Conservation (phyloP, 2,797 vertebrate genomes). For the Acridotheres tristis region DNA sequence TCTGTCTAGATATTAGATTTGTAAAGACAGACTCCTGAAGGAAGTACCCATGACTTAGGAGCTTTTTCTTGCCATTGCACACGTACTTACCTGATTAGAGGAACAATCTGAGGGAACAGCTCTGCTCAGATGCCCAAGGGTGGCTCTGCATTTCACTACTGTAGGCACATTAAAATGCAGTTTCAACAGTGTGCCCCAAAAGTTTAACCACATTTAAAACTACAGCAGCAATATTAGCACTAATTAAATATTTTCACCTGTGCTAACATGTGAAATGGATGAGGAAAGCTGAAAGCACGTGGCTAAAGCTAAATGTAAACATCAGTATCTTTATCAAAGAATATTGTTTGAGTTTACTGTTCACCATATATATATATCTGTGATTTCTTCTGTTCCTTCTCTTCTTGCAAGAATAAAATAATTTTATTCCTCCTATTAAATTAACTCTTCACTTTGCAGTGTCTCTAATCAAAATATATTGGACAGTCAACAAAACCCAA, state of each 20-base stretch:
- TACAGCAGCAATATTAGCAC: not conserved
- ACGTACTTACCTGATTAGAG: not conserved
- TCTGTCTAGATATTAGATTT: not conserved
- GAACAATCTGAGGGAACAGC: not conserved
- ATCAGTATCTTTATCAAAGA: not conserved
- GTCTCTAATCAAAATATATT: not conserved
- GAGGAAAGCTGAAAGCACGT: not conserved
- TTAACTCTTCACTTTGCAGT: not conserved
- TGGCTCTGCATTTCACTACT: not conserved
- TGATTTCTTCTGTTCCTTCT: not conserved
- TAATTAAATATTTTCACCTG: not conserved
- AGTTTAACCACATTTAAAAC: not conserved
- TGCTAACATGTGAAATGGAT: not conserved
- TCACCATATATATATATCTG: not conserved
- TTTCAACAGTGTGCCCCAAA: not conserved
- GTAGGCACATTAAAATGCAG: not conserved
- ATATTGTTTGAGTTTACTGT: not conserved
- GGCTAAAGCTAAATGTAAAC: not conserved
- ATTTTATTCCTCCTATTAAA: not conserved
- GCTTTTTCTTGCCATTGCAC: not conserved
- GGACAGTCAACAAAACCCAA: not conserved
- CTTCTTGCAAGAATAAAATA: not conserved
- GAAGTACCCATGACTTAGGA: rapidly evolving
- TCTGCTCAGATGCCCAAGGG: not conserved
- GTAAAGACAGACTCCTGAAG: not conserved